Evolutionary conservation across 2,888 invertebrate species (phyloP).

Genomic region (Cheilosia urbana): DNA sequence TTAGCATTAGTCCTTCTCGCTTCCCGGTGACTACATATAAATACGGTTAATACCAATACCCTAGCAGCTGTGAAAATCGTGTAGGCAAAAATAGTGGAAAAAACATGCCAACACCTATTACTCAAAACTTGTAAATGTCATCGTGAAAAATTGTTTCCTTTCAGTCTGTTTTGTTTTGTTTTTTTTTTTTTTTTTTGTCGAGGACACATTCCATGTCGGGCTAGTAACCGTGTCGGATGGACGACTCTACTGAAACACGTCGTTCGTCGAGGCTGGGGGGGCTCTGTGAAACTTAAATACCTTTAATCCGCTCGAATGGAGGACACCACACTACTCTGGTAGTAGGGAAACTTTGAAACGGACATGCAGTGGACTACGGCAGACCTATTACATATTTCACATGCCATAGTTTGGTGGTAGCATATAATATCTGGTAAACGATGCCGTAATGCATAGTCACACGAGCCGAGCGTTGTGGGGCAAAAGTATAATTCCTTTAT

Average conservation of each 20-base stretch:
- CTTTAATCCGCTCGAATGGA: conserved; percentile 50
- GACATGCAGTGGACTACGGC: conserved; percentile 34
- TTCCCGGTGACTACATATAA: not conserved
- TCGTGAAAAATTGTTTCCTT: conserved; percentile 73
- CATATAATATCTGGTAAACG: conserved; percentile 25
- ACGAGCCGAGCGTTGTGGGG: conserved; percentile 3
- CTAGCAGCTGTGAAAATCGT: conserved; percentile 20
- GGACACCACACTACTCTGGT: conserved; percentile 18
- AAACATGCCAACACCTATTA: conserved; percentile 65
- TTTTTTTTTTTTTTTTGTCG: conserved; percentile 11
- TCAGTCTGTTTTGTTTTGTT: conserved; percentile 51
- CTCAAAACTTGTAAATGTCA: conserved; percentile 74
- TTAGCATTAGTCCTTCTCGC: conserved; percentile 39
- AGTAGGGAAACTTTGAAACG: conserved; percentile 35
- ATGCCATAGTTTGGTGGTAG: conserved; percentile 21
- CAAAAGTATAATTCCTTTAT: conserved; percentile 34
- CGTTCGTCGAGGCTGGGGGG: not conserved
- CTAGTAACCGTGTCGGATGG: conserved; percentile 43
- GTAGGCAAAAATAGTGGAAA: conserved; percentile 27
- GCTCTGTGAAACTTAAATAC: conserved; percentile 60
- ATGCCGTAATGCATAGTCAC: conserved; percentile 55
- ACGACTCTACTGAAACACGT: conserved; percentile 29
- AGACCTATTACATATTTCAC: conserved; percentile 7
- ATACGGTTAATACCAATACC: conserved; percentile 15
- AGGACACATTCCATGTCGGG: conserved; percentile 24